Base-by-base conservation (phyloP, 1,140 invertebrate species). In the Bombus waltoni region DNA sequence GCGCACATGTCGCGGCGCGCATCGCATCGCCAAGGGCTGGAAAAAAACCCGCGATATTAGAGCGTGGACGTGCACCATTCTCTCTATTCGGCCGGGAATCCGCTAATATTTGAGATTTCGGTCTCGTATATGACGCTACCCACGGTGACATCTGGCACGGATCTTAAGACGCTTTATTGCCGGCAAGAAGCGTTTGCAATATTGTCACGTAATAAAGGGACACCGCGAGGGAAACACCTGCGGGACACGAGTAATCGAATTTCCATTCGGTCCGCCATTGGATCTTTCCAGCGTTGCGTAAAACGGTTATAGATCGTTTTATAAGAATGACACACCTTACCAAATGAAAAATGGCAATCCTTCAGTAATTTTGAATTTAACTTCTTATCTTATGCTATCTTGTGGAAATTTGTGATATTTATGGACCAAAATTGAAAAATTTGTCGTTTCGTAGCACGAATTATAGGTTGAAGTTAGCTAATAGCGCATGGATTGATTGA, bases 71-170 rank as follows among this genome's bases (percentile, higher is more conserved):
- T 79, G 73, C 32, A 18, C 62, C 89, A 89, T 79, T 53, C 80
- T 72, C 73, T 82, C 80, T 88, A 84, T 90, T 66, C 47, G 22
- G 9, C 42, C 71, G 47, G 35, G 73, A 81, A 83, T 85, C 78
- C 76, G 87, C 87, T 92, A 89, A 93, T 92, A 93, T 92, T 92
- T 90, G 91, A 92, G 91, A 92, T 92, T 89, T 90, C 82, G 89
- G 91, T 92, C 86, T 88, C 89, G 89, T 92, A 92, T 92, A 87
- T 87, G 89, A 85, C 72, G 53, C 66, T 81, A 70, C 62, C 75
- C 38, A 28, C 62, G 89, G 92, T 89, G 92, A 92, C 92, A 93
- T 92, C 87, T 93, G 92, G 88, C 89, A 42, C 32, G 88, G 81
- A 89, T 91, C 89, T 91, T 92, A 92, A 87, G 72, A 81, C 76